Evolutionary conservation across 2,797 vertebrate genomes (phyloP), one percentile per base, ranked within the genome.

Genomic region (Phyllotis vaccarum): DNA sequence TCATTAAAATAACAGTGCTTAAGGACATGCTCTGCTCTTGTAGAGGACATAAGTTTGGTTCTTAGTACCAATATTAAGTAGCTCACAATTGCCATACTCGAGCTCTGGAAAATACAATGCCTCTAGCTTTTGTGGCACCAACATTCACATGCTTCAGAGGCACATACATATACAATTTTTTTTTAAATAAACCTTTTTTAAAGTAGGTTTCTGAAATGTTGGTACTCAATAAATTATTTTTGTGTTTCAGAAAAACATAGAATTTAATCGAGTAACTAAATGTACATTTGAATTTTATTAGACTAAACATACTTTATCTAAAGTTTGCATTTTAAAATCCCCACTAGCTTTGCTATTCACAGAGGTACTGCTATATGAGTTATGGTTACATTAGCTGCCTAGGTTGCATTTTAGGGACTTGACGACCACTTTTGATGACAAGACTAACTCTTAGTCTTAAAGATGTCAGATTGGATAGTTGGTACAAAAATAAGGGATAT

Each of bases 221-320:
- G 27, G 2, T 75, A 79, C 31, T 54, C 87, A n/a, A 89, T 89
- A 70, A 79, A 66, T 80, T 16, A 82, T 88, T 92, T 52, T 3
- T 81, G 13, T 54, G 72, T 62, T 94, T 94, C 72, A 90, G 66
- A 90, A 90, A 90, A n/a, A 62, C 9, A n/a, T 78, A 46, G 75
- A 72, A 60, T 87, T 93, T 64, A 89, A 60, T n/a, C 90, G 95
- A n/a, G 3, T 56, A 60, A 83, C n/a, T 83, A 68, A 90, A 80
- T 13, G 0, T 22, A 92, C 0, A 66, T 88, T 91, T 90, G 24
- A 88, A 49, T 88, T 95, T 68, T 14, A 22, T 82, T 52, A 82
- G 29, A 86, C 17, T 76, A 43, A 27, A 72, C 31, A 16, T 80
- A 82, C 89, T 22, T 86, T 90, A 17, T 78, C 7, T 83, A 16